These are phyloP conservation scores for Erethizon dorsatum DNA, from an alignment of 2,797 vertebrate genomes.

Conservation along the genomic window DNA sequence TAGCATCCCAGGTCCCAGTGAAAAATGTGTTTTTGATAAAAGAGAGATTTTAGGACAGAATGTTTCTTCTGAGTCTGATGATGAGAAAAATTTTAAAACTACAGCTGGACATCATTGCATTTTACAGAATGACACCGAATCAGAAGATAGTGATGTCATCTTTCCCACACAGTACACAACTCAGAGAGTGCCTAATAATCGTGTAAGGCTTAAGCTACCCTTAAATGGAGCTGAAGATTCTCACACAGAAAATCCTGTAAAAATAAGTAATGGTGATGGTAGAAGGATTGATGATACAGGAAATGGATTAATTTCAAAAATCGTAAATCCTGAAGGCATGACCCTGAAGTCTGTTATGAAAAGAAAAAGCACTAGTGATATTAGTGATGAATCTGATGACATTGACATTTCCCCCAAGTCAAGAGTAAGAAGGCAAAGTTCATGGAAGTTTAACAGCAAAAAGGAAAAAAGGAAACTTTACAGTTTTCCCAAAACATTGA, in stretches of 20 bases:
- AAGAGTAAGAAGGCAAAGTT: constrained; percentile 72
- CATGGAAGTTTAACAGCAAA: constrained; percentile 67
- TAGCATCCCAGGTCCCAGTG: constrained; percentile 57
- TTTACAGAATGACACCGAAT: constrained; percentile 81
- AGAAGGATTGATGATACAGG: constrained; percentile 29
- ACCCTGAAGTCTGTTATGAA: constrained; percentile 71
- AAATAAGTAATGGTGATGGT: constrained; percentile 55
- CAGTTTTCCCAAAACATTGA: constrained; percentile 46
- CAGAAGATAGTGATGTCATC: constrained; percentile 84
- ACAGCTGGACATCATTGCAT: constrained; percentile 41
- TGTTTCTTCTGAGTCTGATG: constrained; percentile 86
- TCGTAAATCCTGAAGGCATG: constrained; percentile 42
- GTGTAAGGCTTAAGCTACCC: not conserved
- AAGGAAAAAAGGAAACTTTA: not conserved
- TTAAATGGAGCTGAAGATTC: constrained; percentile 69
- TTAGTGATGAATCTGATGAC: constrained; percentile 96
- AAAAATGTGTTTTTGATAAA: constrained; percentile 48
- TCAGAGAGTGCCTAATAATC: constrained; percentile 60
- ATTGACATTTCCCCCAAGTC: constrained; percentile 87
- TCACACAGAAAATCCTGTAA: constrained; percentile 72
- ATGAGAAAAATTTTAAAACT: constrained; percentile 73
- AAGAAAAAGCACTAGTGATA: constrained; percentile 79
- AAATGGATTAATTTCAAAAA: constrained; percentile 70
- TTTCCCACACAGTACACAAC: constrained; percentile 85
- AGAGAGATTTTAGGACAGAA: constrained; percentile 68